phyloP scores from a whole-genome alignment of 2,888 invertebrate genomes.

The Xanthorhoe designata region DNA sequence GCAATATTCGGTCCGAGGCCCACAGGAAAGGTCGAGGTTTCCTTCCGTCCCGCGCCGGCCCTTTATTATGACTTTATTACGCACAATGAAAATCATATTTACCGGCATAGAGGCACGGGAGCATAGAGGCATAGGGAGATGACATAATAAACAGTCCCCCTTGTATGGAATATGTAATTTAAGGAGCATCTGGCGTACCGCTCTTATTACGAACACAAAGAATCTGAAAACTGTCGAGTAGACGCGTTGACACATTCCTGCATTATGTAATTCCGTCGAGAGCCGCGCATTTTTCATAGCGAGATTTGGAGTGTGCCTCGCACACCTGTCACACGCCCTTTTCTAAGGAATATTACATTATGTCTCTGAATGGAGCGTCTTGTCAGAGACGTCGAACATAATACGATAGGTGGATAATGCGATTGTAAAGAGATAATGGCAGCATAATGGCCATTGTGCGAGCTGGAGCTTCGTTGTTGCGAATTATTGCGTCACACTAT shows the following conservation, averaged over 20 bases:
- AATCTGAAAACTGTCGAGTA: slow-evolving; percentile 62
- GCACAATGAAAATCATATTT: slow-evolving; percentile 79
- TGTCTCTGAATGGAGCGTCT: slow-evolving; percentile 62
- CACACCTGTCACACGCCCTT: slow-evolving; percentile 74
- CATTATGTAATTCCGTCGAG: slow-evolving; percentile 70
- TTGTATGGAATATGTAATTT: slow-evolving; percentile 62
- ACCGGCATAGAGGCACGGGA: slow-evolving; percentile 47
- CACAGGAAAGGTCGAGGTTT: slow-evolving; percentile 71
- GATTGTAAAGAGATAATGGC: slow-evolving; percentile 53
- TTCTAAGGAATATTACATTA: slow-evolving; percentile 78
- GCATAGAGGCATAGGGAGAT: slow-evolving; percentile 64
- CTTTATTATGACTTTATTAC: slow-evolving; percentile 77
- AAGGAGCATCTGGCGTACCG: slow-evolving; percentile 65
- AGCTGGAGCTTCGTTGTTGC: slow-evolving; percentile 45
- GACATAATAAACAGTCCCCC: slow-evolving; percentile 72
- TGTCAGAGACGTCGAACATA: slow-evolving; percentile 54
- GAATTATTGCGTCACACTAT: slow-evolving; percentile 41
- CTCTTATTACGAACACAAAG: slow-evolving; percentile 78
- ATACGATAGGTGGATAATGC: slow-evolving; percentile 50
- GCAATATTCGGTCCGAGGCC: slow-evolving; percentile 52
- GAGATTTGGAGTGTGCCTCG: slow-evolving; percentile 68
- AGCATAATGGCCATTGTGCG: slow-evolving; percentile 38
- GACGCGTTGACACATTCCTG: slow-evolving; percentile 73
- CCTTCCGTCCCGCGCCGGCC: slow-evolving; percentile 68
- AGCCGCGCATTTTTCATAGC: slow-evolving; percentile 76